Evolutionary conservation across 2,888 invertebrate genomes (phyloP), one percentile per base, ranked within the genome.

Genomic region (Gryllus longicercus): DNA sequence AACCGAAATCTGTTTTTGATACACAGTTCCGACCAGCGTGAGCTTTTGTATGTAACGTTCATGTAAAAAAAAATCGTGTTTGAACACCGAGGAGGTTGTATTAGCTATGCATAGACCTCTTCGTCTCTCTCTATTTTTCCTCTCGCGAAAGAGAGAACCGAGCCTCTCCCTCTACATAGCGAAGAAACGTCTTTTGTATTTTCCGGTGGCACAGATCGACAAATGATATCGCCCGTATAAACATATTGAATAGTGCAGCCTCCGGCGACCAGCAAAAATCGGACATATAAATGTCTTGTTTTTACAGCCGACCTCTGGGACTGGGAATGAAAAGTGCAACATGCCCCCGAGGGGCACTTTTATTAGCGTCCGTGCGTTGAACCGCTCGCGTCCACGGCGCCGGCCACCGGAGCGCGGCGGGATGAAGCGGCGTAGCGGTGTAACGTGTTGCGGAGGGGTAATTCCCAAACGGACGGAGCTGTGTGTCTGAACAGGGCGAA

Each of bases 1-100:
- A 14, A 63, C 63, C 63, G 63, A 63, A 63, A 63, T 63, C 63
- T 63, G 63, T 63, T 63, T 63, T 63, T 63, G 63, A 63, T 63
- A 63, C 63, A 63, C 63, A 63, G 16, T 8, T 63, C 63, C 14
- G n/a, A 63, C 63, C 63, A 63, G 63, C 63, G 11, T 63, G 63
- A 63, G 63, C n/a, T 14, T 63, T 63, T 63, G 63, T 63, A n/a
- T 63, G 63, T 63, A 63, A 63, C 63, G 63, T 63, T 14, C 63
- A 38, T n/a, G 63, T 11, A 63, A 18, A 63, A 63, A 63, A 63
- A 63, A 18, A 63, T 63, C 63, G 14, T 14, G 63, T 63, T 63
- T 63, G 63, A 63, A 8, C 63, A 63, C n/a, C 3, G 63, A n/a
- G n/a, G n/a, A 63, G 16, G n/a, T 63, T 63, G 63, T 8, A 63